Conservation (phyloP, 2,888 invertebrate genomes). For the Apodemia duryi region DNA sequence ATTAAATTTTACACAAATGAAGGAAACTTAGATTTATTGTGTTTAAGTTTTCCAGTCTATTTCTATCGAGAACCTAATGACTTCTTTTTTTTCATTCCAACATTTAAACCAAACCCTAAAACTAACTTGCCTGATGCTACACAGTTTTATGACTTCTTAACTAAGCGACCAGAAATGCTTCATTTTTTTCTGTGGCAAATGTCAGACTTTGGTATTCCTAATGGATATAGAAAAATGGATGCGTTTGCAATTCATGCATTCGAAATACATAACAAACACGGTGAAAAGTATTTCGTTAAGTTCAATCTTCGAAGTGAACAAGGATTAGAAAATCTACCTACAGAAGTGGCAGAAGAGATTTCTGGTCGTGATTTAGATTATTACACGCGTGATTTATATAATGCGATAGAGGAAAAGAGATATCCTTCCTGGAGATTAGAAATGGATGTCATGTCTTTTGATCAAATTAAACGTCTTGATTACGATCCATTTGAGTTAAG, state of each 20-base stretch:
- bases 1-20: conserved; percentile 94
- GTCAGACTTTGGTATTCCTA: conserved; percentile 91
- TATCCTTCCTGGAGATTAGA: conserved; percentile 56
- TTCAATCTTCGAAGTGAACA: conserved; percentile 95
- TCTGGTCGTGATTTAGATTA: conserved; percentile 86
- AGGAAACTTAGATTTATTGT: conserved; percentile 92
- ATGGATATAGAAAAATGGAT: conserved; percentile 93
- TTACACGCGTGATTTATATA: conserved; percentile 89
- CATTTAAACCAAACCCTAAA: conserved; percentile 93
- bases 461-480: conserved; percentile 43
- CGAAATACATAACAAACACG: conserved; percentile 87
- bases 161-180: conserved; percentile 87
- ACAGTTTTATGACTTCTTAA: conserved; percentile 93
- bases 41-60: conserved; percentile 92
- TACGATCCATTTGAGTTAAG: conserved; percentile 59
- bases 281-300: conserved; percentile 87
- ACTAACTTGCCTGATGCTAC: conserved; percentile 90
- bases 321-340: conserved; percentile 86
- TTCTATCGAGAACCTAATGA: conserved; percentile 90
- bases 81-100: conserved; percentile 92
- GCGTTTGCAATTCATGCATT: conserved; percentile 94
- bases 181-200: conserved; percentile 88
- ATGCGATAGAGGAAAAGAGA: conserved; percentile 86
- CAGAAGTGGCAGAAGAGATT: conserved; percentile 71
- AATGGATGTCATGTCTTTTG: conserved; percentile 48